phyloP scores from a whole-genome alignment of 2,797 vertebrate species.

The Amblyopsis hoosieri region DNA sequence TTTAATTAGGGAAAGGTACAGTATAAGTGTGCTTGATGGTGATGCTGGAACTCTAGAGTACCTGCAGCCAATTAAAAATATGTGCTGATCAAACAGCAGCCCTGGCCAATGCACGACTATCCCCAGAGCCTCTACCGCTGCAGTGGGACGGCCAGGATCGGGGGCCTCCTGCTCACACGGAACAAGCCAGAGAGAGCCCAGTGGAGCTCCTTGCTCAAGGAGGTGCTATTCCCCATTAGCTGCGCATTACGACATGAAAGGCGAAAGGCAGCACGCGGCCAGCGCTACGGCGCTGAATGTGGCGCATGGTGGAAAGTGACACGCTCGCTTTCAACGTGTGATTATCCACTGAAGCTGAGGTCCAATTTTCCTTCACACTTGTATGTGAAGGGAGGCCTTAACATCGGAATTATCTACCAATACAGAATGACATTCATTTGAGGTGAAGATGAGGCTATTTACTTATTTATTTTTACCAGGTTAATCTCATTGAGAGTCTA shows the following conservation, averaged over 20 bases:
- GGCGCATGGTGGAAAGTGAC: conserved; percentile 61
- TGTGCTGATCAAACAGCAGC: conserved; percentile 80
- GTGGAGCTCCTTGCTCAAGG: conserved; percentile 40
- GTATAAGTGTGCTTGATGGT: conserved; percentile 65
- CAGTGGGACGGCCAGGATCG: conserved; percentile 61
- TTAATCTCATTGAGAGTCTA: no score
- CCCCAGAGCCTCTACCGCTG: conserved; percentile 52
- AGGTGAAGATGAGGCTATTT: conserved; percentile 58
- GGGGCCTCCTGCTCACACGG: conserved; percentile 58
- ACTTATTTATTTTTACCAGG: not conserved
- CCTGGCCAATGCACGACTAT: conserved; percentile 55
- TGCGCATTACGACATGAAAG: conserved; percentile 1
- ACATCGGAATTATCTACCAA: conserved; percentile 45
- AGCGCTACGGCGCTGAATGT: conserved; percentile 53
- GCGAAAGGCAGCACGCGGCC: conserved; percentile 15
- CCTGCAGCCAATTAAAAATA: conserved; percentile 81
- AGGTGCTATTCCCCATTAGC: conserved; percentile 56
- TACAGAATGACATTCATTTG: conserved; percentile 56
- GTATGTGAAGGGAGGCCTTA: conserved; percentile 18
- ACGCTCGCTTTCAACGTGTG: conserved; percentile 34
- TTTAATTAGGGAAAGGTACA: conserved; percentile 79
- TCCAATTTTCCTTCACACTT: conserved; percentile 38
- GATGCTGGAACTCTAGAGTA: conserved; percentile 72
- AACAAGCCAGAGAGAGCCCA: conserved; percentile 35
- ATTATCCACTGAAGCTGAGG: conserved; percentile 44